Evolutionary conservation across 1,140 invertebrate species (phyloP).

Genomic region (Atta cephalotes): DNA sequence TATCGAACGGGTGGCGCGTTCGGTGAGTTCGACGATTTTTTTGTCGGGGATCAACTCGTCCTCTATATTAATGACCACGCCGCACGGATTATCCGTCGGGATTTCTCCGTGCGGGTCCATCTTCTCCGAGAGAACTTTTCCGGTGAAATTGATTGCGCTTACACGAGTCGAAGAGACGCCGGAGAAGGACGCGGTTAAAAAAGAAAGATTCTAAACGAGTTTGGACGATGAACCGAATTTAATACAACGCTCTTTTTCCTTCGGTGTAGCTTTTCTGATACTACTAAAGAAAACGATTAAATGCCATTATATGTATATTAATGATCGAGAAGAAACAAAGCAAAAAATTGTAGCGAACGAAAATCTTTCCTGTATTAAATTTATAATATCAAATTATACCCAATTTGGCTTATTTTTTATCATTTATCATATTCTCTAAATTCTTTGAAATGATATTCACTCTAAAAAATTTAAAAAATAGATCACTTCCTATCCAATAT

Average conservation of each 20-base stretch:
- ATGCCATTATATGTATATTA: slow-evolving; percentile 3
- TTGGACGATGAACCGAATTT: slow-evolving; percentile 18
- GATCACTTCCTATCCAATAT: too few relatives aligned
- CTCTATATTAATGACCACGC: slow-evolving; percentile 78
- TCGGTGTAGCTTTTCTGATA: not conserved
- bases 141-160: slow-evolving; percentile 73
- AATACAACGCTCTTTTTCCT: not conserved
- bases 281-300: not conserved
- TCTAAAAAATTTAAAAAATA: too few relatives aligned
- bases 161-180: not conserved
- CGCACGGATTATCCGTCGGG: slow-evolving; percentile 75
- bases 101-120: slow-evolving; percentile 59
- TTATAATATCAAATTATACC: too few relatives aligned
- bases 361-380: too few relatives aligned
- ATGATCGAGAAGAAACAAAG: not conserved
- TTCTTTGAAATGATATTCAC: too few relatives aligned
- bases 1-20: slow-evolving; percentile 61
- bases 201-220: not conserved
- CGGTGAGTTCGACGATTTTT: slow-evolving; percentile 73
- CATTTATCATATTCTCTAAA: too few relatives aligned
- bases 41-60: slow-evolving; percentile 77
- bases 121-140: slow-evolving; percentile 59
- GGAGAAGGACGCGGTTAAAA: not conserved
- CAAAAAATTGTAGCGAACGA: not conserved
- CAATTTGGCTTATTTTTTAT: too few relatives aligned